Evolutionary conservation across 1,140 invertebrate genomes (phyloP).

Genomic region (Drosophila kohkoa): DNA sequence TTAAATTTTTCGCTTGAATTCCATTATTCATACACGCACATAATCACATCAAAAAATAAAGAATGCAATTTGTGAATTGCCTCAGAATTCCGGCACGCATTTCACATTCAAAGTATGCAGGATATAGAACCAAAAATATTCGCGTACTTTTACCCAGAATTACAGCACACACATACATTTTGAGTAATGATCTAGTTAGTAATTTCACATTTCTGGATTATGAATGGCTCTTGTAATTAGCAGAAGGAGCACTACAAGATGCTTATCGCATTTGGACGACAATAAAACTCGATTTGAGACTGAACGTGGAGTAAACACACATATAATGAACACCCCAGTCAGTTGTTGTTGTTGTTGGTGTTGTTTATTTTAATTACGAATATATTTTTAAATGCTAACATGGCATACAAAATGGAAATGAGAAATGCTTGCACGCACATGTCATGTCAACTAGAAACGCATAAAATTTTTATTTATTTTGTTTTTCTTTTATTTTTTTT

Average conservation of each 20-base stretch:
- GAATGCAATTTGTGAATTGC: constrained; percentile 9
- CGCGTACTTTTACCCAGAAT: background rate
- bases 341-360: constrained; percentile 25
- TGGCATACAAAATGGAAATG: constrained; percentile 79
- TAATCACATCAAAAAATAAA: background rate
- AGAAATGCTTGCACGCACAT: constrained; percentile 82
- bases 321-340: constrained; percentile 12
- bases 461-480: constrained; percentile 59
- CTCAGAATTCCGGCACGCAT: constrained; percentile 59
- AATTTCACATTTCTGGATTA: constrained; percentile 56
- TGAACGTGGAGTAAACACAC: constrained; percentile 45
- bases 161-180: constrained; percentile 23
- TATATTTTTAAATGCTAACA: constrained; percentile 80
- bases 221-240: constrained; percentile 73
- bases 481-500: constrained; percentile 7
- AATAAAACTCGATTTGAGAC: constrained; percentile 79
- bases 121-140: background rate
- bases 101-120: background rate
- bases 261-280: constrained; percentile 55
- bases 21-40: background rate
- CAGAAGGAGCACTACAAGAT: constrained; percentile 65
- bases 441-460: constrained; percentile 82
- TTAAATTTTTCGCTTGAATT: background rate
- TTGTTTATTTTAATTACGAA: constrained; percentile 76
- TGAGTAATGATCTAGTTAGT: constrained; percentile 31